Conservation (phyloP, 2,888 invertebrate genomes). For the Nemapogon koenigi region DNA sequence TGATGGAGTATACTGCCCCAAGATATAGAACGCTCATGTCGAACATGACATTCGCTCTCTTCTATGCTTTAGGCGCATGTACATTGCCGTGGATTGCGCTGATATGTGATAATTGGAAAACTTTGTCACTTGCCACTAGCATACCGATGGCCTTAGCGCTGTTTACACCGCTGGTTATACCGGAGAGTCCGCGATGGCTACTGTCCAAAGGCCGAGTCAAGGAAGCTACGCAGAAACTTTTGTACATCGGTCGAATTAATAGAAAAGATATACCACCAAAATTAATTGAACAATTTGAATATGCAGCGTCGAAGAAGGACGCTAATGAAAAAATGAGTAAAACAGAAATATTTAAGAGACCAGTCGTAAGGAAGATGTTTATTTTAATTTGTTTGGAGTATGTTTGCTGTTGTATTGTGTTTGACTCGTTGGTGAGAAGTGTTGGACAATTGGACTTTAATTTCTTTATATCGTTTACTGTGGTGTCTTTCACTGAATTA, state of each 20-base stretch:
- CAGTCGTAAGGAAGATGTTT: constrained; percentile 29
- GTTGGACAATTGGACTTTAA: constrained; percentile 33
- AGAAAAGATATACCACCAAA: constrained; percentile 28
- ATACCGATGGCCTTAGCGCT: constrained; percentile 30
- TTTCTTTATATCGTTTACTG: constrained; percentile 40
- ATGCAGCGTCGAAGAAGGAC: constrained; percentile 16
- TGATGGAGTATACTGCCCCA: constrained; percentile 38
- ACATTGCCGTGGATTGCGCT: constrained; percentile 39
- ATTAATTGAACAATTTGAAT: constrained; percentile 31
- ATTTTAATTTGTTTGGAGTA: constrained; percentile 31
- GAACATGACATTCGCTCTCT: constrained; percentile 36
- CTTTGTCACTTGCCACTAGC: constrained; percentile 33
- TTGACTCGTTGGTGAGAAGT: constrained; percentile 36
- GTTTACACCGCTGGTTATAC: constrained; percentile 29
- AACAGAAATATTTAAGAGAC: constrained; percentile 28
- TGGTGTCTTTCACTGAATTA: constrained; percentile 39
- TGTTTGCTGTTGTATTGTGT: constrained; percentile 30
- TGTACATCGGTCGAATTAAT: constrained; percentile 30
- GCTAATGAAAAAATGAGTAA: constrained; percentile 22
- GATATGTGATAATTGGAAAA: constrained; percentile 39
- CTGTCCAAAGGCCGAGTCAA: constrained; percentile 33
- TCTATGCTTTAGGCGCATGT: constrained; percentile 27
- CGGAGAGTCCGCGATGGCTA: constrained; percentile 40
- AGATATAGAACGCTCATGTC: constrained; percentile 39
- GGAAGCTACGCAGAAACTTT: constrained; percentile 30